Evolutionary conservation across 2,113 vertebrate species (phyloP).

Genomic region (Himantopus leucocephalus): DNA sequence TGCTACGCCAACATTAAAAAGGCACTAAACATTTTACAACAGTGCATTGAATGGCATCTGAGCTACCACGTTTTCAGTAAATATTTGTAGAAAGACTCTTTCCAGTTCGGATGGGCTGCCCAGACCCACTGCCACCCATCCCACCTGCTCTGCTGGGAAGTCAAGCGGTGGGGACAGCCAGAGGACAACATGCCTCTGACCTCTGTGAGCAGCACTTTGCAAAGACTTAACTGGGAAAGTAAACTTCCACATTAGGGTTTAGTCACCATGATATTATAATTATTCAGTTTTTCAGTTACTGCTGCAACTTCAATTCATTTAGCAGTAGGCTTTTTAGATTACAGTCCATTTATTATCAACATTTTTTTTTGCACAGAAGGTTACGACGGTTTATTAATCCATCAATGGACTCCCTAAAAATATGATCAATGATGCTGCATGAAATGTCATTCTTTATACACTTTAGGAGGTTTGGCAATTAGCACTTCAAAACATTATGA

Average conservation of each 20-base stretch:
- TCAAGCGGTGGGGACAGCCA: not conserved
- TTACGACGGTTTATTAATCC: slow-evolving; percentile 73
- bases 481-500: slow-evolving; percentile 53
- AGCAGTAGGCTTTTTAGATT: slow-evolving; percentile 65
- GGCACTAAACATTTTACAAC: not conserved
- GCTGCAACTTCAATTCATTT: slow-evolving; percentile 69
- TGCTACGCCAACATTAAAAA: not conserved
- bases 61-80: not conserved
- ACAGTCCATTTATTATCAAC: slow-evolving; percentile 74
- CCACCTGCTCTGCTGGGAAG: not conserved
- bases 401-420: slow-evolving; percentile 72
- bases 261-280: not conserved
- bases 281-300: slow-evolving; percentile 50
- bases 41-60: not conserved
- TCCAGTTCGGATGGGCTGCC: not conserved
- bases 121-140: not conserved
- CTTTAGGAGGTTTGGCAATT: slow-evolving; percentile 71
- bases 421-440: slow-evolving; percentile 63
- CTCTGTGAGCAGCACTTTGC: not conserved
- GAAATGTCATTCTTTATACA: slow-evolving; percentile 71
- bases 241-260: not conserved
- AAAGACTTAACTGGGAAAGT: not conserved
- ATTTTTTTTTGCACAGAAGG: slow-evolving; percentile 69
- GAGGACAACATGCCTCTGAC: not conserved
- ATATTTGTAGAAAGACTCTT: not conserved